Evolutionary conservation across 2,797 vertebrate species (phyloP).

Genomic region (Bryconaethiops microstoma): DNA sequence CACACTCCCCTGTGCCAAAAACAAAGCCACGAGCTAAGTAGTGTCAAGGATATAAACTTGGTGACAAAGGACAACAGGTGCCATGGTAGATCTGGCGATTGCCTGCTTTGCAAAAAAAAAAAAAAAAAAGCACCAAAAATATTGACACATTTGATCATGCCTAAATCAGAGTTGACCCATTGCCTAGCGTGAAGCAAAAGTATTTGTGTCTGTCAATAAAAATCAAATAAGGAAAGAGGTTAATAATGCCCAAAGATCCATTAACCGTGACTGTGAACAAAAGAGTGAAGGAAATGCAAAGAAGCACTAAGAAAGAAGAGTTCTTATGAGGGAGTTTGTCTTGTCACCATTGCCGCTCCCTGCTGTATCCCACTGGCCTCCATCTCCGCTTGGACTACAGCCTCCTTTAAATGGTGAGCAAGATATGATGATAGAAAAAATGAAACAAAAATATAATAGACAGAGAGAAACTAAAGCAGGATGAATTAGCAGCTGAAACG

Average conservation of each 20-base stretch:
- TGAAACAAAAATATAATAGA: slow-evolving; percentile 23
- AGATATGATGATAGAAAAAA: slow-evolving; percentile 51
- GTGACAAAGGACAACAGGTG: neutral
- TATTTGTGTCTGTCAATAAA: slow-evolving; percentile 41
- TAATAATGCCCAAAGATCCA: slow-evolving; percentile 34
- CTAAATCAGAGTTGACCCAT: slow-evolving; percentile 24
- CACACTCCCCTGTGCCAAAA: slow-evolving; percentile 69
- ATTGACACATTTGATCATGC: slow-evolving; percentile 12
- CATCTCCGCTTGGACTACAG: slow-evolving; percentile 73
- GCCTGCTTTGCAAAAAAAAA: slow-evolving; percentile 33
- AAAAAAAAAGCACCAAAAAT: slow-evolving; percentile 31
- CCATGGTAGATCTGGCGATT: slow-evolving; percentile 2
- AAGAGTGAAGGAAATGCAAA: slow-evolving; percentile 14
- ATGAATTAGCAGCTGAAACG: slow-evolving; percentile 24
- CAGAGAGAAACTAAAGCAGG: slow-evolving; percentile 12
- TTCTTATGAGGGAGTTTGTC: slow-evolving; percentile 15
- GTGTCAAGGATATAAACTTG: neutral
- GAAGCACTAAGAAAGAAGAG: slow-evolving; percentile 18
- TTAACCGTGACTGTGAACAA: slow-evolving; percentile 39
- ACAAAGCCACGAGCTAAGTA: slow-evolving; percentile 20
- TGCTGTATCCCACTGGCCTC: slow-evolving; percentile 75
- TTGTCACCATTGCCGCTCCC: slow-evolving; percentile 72
- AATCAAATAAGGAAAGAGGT: slow-evolving; percentile 55
- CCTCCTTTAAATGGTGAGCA: slow-evolving; percentile 76
- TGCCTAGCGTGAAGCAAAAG: slow-evolving; percentile 49